Evolutionary conservation across 2,888 invertebrate genomes (phyloP).

Genomic region (Andrena dorsata): DNA sequence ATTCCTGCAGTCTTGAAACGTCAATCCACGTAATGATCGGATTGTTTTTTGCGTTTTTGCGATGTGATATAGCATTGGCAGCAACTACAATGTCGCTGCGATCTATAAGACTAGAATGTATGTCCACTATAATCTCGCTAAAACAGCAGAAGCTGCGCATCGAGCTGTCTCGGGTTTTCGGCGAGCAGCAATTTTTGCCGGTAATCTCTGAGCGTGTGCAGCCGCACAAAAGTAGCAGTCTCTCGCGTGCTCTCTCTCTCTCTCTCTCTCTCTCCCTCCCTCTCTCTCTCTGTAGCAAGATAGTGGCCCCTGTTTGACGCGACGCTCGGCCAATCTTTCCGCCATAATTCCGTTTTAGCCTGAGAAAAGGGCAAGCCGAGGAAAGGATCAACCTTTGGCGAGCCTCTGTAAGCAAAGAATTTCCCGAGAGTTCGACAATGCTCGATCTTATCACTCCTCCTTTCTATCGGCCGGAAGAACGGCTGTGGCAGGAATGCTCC

Average conservation of each 20-base stretch:
- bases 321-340: conserved; percentile 39
- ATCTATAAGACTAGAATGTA: background rate
- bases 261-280: too few relatives aligned
- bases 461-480: conserved; percentile 46
- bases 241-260: conserved; percentile 14
- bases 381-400: conserved; percentile 47
- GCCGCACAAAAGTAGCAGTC: conserved; percentile 8
- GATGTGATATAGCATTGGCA: too few relatives aligned
- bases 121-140: background rate
- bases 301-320: conserved; percentile 39
- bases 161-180: background rate
- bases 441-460: conserved; percentile 58
- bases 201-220: background rate
- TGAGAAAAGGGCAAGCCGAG: conserved; percentile 16
- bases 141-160: too few relatives aligned
- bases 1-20: too few relatives aligned
- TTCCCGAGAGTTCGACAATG: conserved; percentile 54
- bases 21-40: too few relatives aligned
- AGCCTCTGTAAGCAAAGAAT: conserved; percentile 60
- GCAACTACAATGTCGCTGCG: too few relatives aligned
- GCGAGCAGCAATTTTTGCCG: background rate
- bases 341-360: conserved; percentile 49
- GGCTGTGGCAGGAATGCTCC: conserved; percentile 21
- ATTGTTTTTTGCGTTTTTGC: too few relatives aligned
- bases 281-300: conserved; percentile 4